These are phyloP conservation scores for Frieseomelitta varia DNA, from an alignment of 1,140 invertebrate genomes.

Conservation along the genomic window DNA sequence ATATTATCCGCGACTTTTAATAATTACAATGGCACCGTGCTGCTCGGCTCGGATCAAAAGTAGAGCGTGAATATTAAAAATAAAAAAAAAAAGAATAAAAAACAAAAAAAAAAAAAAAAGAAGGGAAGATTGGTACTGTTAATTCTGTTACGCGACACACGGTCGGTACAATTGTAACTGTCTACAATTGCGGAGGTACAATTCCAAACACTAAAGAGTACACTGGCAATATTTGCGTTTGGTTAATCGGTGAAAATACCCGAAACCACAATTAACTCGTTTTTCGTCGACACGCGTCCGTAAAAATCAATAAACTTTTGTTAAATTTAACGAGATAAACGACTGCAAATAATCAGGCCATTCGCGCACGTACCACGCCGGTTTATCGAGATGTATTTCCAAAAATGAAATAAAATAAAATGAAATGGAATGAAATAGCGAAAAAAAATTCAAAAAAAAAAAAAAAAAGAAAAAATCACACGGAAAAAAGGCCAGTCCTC, in stretches of 20 bases:
- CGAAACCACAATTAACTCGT: conserved; percentile 41
- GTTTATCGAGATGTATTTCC: conserved; percentile 12
- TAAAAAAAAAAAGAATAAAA: background rate
- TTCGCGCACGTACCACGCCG: background rate
- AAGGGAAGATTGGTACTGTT: background rate
- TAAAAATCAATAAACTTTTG: conserved; percentile 44
- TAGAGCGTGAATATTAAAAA: background rate
- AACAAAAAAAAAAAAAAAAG: background rate
- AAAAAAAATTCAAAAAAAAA: too few species aligned
- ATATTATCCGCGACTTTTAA: background rate
- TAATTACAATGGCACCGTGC: background rate
- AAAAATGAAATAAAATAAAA: background rate
- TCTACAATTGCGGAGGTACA: conserved; percentile 9
- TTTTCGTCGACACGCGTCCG: conserved; percentile 20
- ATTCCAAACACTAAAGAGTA: conserved; percentile 42
- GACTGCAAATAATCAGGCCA: conserved; percentile 24
- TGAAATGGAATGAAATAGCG: background rate
- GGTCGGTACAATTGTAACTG: background rate
- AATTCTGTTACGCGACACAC: conserved; percentile 18
- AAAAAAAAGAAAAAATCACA: background rate
- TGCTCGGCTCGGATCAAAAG: background rate
- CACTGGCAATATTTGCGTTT: conserved; percentile 35
- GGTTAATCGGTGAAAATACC: conserved; percentile 41
- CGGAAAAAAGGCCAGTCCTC: background rate
- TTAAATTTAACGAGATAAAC: conserved; percentile 28